Base-by-base conservation (phyloP, 2,797 vertebrate species). In the Prionace glauca region DNA sequence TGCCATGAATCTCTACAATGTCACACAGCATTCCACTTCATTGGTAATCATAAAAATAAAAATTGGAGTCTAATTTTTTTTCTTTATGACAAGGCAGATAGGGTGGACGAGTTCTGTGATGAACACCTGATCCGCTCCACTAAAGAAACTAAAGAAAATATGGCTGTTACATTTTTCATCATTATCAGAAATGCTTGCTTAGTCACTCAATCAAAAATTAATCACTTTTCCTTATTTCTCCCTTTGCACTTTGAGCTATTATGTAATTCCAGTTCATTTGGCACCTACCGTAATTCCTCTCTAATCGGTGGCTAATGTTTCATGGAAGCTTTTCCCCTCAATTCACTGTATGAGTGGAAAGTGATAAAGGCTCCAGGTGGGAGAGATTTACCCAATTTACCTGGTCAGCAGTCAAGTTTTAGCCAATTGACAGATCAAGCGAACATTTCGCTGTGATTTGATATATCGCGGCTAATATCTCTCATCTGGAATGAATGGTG, bases 311-410 rank as follows among this genome's bases (percentile, higher is more conserved):
- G 69, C 26, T 94, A 94, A 32, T 95, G 71, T 74, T 26, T 32
- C 12, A 50, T 50, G 26, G 11, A 26, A 50, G 50, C 11, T 72
- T 56, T 77, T 56, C 45, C 45, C 65, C 41, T 77, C 29, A 50
- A 95, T 95, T 95, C 2, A 77, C 32, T 77, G n/a, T 41, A 77
- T 45, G n/a, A 60, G 24, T 95, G 41, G 41, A 56, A 74, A 32
- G 45, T 56, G 7, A 74, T 77, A 60, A 50, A 74, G 8, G 24
- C n/a, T 95, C 72, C 93, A 95, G 71, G 93, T 94, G 69, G 69
- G 45, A 94, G 69, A 26, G 11, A 94, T 94, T 92, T 94, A 50
- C 93, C 26, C 41, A 95, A 77, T 77, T 95, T 95, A 95, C 14
- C 41, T 74, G 93, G 45, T n/a, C 50, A 77, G 71, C 45, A 60